These are phyloP conservation scores for Electrophaes corylata DNA, from an alignment of 2,888 invertebrate species.

Conservation along the genomic window DNA sequence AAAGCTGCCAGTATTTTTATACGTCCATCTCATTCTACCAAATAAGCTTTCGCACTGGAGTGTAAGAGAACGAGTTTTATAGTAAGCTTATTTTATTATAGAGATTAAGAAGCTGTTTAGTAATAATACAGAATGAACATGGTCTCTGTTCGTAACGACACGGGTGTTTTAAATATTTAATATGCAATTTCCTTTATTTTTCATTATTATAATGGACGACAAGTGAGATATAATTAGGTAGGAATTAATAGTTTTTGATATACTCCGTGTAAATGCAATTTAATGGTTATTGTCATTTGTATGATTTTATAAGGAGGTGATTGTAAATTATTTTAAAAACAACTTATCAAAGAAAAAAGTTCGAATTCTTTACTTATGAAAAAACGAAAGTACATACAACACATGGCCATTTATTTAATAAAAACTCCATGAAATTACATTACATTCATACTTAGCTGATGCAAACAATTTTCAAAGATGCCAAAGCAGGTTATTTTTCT, in stretches of 20 bases:
- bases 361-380: no score
- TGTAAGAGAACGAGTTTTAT: slow-evolving; percentile 56
- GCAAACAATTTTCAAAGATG: no score
- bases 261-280: slow-evolving; percentile 40
- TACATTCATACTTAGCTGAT: no score
- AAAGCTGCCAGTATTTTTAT: slow-evolving; percentile 43
- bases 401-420: no score
- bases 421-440: no score
- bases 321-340: background rate
- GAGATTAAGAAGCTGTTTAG: slow-evolving; percentile 80
- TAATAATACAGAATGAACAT: slow-evolving; percentile 80
- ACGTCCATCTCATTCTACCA: slow-evolving; percentile 53
- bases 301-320: slow-evolving; percentile 1
- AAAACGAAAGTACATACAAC: no score
- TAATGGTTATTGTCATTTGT: slow-evolving; percentile 16
- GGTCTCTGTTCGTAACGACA: slow-evolving; percentile 76
- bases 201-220: slow-evolving; percentile 66
- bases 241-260: slow-evolving; percentile 61
- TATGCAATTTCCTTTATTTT: slow-evolving; percentile 79
- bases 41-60: slow-evolving; percentile 47
- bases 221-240: slow-evolving; percentile 66
- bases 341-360: background rate
- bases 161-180: slow-evolving; percentile 80
- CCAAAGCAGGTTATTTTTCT: no score
- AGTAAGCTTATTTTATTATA: slow-evolving; percentile 54